Evolutionary conservation across 53 echinoderm and acorn worm genomes (phyloP).

Genomic region (Holothuria scabra): DNA sequence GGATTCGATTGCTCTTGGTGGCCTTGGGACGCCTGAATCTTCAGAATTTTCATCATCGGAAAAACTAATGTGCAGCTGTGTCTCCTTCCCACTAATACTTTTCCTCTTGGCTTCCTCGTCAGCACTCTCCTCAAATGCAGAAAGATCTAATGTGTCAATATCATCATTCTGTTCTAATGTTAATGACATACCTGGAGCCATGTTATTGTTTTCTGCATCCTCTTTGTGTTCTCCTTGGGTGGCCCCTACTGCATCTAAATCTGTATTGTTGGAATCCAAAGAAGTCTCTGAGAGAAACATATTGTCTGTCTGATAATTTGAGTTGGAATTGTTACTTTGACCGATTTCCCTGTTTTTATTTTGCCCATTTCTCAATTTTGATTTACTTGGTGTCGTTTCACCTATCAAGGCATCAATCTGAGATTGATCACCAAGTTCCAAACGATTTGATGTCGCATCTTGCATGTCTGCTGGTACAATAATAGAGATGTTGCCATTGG

Average conservation of each 20-base stretch:
- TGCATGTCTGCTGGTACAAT: constrained; percentile 75
- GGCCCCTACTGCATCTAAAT: not conserved
- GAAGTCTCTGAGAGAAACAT: constrained; percentile 52
- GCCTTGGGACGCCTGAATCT: constrained; percentile 92
- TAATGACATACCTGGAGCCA: not conserved
- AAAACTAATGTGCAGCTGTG: constrained; percentile 96
- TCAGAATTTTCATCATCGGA: constrained; percentile 99
- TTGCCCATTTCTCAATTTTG: constrained; percentile 1
- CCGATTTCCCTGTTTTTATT: not conserved
- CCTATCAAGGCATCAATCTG: not conserved
- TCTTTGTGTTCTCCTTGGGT: constrained; percentile 26
- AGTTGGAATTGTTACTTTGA: constrained; percentile 53
- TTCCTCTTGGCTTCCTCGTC: constrained; percentile 54
- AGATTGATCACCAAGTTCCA: constrained; percentile 56
- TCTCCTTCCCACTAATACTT: constrained; percentile 61
- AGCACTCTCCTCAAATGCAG: constrained; percentile 43
- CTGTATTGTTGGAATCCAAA: constrained; percentile 45
- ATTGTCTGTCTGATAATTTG: constrained; percentile 19
- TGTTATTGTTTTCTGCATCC: constrained; percentile 37
- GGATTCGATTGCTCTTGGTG: constrained; percentile 84
- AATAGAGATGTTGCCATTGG: constrained; percentile 76
- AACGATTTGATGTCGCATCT: constrained; percentile 84
- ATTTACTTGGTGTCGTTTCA: constrained; percentile 50
- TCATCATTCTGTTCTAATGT: constrained; percentile 23
- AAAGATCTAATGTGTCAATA: constrained; percentile 43